phyloP scores from a whole-genome alignment of 2,797 vertebrate genomes.

The Anolis apletophallus region DNA sequence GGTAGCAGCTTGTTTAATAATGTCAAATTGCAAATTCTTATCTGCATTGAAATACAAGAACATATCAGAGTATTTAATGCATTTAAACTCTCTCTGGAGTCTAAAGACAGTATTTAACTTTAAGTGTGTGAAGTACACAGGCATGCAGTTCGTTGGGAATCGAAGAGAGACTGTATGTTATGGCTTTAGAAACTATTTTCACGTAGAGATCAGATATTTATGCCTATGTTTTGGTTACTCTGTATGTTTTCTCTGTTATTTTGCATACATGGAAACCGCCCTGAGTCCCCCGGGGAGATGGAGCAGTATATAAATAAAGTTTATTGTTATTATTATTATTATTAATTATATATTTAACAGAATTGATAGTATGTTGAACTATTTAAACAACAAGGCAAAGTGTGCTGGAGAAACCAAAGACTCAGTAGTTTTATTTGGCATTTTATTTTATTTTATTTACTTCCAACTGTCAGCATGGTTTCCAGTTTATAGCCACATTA shows the following conservation, averaged over 20 bases:
- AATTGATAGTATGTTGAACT: neutral
- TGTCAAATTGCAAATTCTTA: conserved; percentile 85
- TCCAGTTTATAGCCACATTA: neutral
- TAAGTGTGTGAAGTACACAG: neutral
- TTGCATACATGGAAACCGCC: too few species aligned
- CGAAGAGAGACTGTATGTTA: neutral
- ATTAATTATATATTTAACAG: too few species aligned
- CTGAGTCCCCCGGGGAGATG: too few species aligned
- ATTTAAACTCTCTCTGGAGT: neutral
- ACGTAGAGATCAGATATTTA: neutral
- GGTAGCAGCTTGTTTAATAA: conserved; percentile 85
- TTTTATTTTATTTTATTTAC: neutral
- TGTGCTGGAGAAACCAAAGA: neutral
- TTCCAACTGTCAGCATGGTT: neutral
- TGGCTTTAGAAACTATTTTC: neutral
- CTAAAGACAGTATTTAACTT: neutral
- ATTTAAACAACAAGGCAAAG: neutral
- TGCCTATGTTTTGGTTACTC: too few species aligned
- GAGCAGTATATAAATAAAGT: too few species aligned
- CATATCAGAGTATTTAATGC: neutral
- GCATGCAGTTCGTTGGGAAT: neutral
- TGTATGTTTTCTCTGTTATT: too few species aligned
- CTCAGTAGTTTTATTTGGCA: neutral
- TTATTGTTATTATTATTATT: too few species aligned
- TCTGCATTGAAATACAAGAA: conserved; percentile 77